Percentiles rank a stretch among this genome's conserved stretches.
Conservation (phyloP, 2,888 invertebrate species). For the Dione vanillae region DNA sequence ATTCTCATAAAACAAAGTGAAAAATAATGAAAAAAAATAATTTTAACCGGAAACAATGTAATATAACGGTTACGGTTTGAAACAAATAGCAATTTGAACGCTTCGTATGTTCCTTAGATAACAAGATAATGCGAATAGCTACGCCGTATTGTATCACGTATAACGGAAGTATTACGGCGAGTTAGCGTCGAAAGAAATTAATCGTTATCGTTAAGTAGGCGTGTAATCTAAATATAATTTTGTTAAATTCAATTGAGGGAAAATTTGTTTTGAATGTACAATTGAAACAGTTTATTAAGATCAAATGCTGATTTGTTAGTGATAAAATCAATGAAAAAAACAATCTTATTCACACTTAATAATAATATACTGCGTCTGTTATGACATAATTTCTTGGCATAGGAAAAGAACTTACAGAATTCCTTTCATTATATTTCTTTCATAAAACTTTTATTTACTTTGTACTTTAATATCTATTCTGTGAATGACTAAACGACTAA, state of each 20-base stretch:
- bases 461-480: too few species aligned
- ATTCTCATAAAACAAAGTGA: constrained; percentile 5
- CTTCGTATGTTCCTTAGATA: constrained; percentile 42
- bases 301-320: neutral
- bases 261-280: neutral
- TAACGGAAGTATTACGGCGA: constrained; percentile 41
- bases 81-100: constrained; percentile 43
- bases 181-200: constrained; percentile 26
- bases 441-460: too few species aligned
- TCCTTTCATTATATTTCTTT: too few species aligned
- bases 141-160: constrained; percentile 36
- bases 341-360: neutral
- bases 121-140: constrained; percentile 40
- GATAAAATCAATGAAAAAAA: neutral
- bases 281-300: neutral
- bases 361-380: neutral
- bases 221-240: constrained; percentile 16
- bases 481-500: too few species aligned
- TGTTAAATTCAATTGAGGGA: neutral
- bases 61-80: constrained; percentile 33
- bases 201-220: constrained; percentile 16
- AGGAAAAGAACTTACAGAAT: too few species aligned
- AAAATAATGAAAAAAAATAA: constrained; percentile 16
- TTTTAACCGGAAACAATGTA: constrained; percentile 34
- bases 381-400: too few species aligned